Percentiles rank a stretch among this genome's conserved stretches.
phyloP scores from a whole-genome alignment of 2,113 vertebrate genomes.

The Engraulis encrasicolus region DNA sequence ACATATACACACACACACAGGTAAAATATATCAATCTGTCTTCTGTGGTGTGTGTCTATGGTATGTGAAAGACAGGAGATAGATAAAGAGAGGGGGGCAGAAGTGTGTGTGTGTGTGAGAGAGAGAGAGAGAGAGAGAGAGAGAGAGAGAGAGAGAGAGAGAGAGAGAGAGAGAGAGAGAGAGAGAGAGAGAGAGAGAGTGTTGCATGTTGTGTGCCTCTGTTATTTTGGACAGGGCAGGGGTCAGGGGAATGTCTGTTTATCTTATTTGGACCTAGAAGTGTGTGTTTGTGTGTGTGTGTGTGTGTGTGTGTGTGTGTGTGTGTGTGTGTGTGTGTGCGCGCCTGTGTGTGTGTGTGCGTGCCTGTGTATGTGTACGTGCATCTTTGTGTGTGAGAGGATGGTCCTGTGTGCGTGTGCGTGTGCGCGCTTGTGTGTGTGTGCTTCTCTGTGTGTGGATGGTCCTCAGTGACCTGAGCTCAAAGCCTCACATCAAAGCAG shows the following conservation, averaged over 20 bases:
- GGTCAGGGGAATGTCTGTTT: neutral
- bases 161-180: too few species aligned
- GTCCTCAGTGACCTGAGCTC: neutral
- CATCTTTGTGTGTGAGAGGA: neutral
- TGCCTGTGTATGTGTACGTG: neutral
- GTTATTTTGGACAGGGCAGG: neutral
- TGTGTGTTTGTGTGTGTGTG: conserved; percentile 9
- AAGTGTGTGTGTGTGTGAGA: too few species aligned
- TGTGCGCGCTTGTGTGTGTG: too few species aligned
- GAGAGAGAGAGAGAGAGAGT: neutral
- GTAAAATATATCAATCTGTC: too few species aligned
- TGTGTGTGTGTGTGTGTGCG: neutral
- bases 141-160: too few species aligned
- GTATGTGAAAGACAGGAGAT: too few species aligned
- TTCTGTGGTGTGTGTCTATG: too few species aligned
- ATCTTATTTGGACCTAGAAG: neutral
- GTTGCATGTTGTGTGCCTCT: too few species aligned
- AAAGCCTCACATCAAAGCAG: conserved; percentile 5
- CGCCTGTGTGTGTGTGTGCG: neutral
- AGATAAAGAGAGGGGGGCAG: too few species aligned
- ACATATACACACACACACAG: neutral
- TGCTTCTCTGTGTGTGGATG: neutral
- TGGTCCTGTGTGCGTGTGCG: neutral
- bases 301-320: neutral
- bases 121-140: too few species aligned